These are phyloP conservation scores for Nyctereutes procyonoides DNA, from an alignment of 2,113 vertebrate genomes.

Conservation along the genomic window DNA sequence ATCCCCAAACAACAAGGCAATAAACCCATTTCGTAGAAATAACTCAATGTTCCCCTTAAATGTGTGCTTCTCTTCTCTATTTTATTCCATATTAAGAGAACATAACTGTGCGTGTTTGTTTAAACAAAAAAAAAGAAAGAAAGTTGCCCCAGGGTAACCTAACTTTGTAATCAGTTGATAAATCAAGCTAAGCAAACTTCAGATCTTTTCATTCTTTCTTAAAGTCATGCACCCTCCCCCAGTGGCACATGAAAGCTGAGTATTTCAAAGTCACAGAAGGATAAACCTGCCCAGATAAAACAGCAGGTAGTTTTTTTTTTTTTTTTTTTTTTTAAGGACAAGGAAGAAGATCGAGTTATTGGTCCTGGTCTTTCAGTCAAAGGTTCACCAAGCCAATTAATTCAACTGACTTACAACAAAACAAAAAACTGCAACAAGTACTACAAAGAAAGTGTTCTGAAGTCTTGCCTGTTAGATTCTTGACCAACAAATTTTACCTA, in stretches of 20 bases:
- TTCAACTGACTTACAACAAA: neutral
- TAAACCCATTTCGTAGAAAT: neutral
- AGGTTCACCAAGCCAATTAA: neutral
- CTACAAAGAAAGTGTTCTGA: neutral
- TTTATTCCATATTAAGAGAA: neutral
- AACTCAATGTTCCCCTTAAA: neutral
- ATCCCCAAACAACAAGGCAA: neutral
- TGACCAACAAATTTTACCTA: conserved; percentile 19
- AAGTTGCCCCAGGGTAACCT: neutral
- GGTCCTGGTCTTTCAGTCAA: neutral
- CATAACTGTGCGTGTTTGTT: neutral
- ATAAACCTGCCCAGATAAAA: conserved; percentile 30
- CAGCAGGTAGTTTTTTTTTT: neutral
- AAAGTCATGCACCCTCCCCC: neutral
- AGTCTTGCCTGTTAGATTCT: neutral
- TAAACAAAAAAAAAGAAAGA: neutral
- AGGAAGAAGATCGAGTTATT: neutral
- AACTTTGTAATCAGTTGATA: conserved; percentile 53
- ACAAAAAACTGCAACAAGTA: neutral
- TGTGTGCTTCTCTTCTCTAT: neutral
- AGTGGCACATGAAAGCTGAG: conserved; percentile 51
- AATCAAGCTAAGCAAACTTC: conserved; percentile 52
- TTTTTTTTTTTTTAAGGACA: no score
- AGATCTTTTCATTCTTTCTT: conserved; percentile 55
- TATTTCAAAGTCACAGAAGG: conserved; percentile 70